phyloP scores from a whole-genome alignment of 2,797 vertebrate species.

The Scolopax rusticola region DNA sequence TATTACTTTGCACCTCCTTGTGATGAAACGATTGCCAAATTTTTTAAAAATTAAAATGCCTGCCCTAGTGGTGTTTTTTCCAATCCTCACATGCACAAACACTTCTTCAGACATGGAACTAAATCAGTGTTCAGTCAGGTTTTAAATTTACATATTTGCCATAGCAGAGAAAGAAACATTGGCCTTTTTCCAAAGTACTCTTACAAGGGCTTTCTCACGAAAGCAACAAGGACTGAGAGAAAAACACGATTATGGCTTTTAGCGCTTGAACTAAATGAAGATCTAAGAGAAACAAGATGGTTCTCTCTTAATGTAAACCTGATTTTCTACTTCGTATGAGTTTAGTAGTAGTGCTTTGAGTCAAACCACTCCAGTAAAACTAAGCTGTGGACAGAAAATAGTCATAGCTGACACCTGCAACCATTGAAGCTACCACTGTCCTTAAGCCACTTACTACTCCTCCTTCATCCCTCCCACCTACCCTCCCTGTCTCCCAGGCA shows the following conservation, averaged over 20 bases:
- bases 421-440: background rate
- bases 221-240: background rate
- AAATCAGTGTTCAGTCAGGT: background rate
- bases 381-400: background rate
- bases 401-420: background rate
- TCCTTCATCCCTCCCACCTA: fast-evolving
- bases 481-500: background rate
- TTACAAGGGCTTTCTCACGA: background rate
- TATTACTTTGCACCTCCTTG: background rate
- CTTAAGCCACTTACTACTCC: background rate
- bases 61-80: background rate
- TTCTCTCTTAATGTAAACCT: background rate
- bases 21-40: background rate
- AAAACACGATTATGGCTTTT: background rate
- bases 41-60: background rate
- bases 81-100: background rate
- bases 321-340: background rate
- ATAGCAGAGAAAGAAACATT: conserved; percentile 9
- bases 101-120: background rate
- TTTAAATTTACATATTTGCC: conserved; percentile 37
- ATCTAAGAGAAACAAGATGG: background rate
- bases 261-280: background rate
- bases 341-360: background rate
- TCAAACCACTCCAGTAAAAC: background rate
- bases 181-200: conserved; percentile 18